Percentiles rank a stretch among this genome's conserved stretches.
Evolutionary conservation across 2,113 vertebrate species (phyloP).

Genomic region (Tinamus guttatus): DNA sequence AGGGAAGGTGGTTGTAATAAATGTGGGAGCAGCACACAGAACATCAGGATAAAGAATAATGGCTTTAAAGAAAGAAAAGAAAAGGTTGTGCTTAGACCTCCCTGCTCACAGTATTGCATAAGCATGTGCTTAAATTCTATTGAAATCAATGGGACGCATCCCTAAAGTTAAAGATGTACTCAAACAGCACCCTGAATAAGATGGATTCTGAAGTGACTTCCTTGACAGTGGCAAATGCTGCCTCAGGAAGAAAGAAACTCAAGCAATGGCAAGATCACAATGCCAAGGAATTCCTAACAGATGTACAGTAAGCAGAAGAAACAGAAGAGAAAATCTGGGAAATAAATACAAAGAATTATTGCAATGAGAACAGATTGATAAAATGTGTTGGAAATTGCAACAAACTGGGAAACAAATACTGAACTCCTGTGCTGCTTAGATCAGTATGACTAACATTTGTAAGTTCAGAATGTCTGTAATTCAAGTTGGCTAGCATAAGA

Average conservation of each 20-base stretch:
- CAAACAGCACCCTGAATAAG: neutral
- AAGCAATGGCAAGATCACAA: neutral
- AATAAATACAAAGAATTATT: neutral
- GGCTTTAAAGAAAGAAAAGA: neutral
- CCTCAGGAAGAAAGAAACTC: neutral
- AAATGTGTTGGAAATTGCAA: constrained; percentile 35
- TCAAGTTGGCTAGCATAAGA: neutral
- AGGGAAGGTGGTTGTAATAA: neutral
- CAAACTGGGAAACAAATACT: constrained; percentile 29
- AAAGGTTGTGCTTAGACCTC: neutral
- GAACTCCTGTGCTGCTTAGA: neutral
- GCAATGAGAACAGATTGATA: neutral
- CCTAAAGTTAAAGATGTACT: neutral
- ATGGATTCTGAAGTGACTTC: neutral
- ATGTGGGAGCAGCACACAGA: neutral
- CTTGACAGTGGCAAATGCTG: neutral
- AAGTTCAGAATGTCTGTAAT: neutral
- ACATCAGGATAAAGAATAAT: neutral
- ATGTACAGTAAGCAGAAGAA: neutral
- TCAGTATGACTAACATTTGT: neutral
- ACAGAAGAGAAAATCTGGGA: neutral
- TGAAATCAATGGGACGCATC: neutral
- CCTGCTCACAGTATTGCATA: neutral
- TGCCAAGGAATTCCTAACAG: neutral
- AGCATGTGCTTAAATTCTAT: neutral